A percentile compares a stretch with the other conserved stretches of the same genome.
Evolutionary conservation across 1,140 invertebrate genomes (phyloP).

Genomic region (Drosophila paulistorum): DNA sequence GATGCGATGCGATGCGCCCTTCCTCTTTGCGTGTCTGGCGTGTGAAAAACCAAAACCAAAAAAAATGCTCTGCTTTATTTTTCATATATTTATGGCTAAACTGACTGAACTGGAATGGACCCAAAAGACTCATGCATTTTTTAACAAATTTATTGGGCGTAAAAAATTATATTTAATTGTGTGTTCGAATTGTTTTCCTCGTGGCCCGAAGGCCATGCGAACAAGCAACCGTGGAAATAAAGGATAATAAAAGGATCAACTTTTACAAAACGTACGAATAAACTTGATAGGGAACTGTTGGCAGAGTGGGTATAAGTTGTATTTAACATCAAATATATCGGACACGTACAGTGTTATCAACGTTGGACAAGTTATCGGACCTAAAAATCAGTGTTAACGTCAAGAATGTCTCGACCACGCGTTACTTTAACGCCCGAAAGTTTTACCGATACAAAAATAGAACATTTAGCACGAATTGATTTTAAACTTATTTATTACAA

Average conservation of each 20-base stretch:
- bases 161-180: constrained; percentile 69
- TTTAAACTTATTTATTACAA: no score
- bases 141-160: constrained; percentile 70
- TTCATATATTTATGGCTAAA: constrained; percentile 52
- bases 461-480: no score
- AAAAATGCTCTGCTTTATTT: constrained; percentile 64
- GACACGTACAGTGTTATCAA: no score
- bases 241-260: background rate
- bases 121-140: constrained; percentile 58
- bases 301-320: no score
- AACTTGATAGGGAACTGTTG: background rate
- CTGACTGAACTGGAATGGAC: constrained; percentile 39
- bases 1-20: background rate
- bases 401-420: no score
- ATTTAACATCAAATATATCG: no score
- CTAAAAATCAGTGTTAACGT: no score
- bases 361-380: no score
- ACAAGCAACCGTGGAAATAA: background rate
- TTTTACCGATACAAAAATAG: no score
- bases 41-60: constrained; percentile 41
- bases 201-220: constrained; percentile 25
- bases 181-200: constrained; percentile 48
- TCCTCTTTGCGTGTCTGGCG: constrained; percentile 45
- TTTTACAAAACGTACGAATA: background rate
- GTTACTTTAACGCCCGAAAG: no score